Evolutionary conservation across 2,797 vertebrate species (phyloP).

Genomic region (Oreonectes daqikongensis): DNA sequence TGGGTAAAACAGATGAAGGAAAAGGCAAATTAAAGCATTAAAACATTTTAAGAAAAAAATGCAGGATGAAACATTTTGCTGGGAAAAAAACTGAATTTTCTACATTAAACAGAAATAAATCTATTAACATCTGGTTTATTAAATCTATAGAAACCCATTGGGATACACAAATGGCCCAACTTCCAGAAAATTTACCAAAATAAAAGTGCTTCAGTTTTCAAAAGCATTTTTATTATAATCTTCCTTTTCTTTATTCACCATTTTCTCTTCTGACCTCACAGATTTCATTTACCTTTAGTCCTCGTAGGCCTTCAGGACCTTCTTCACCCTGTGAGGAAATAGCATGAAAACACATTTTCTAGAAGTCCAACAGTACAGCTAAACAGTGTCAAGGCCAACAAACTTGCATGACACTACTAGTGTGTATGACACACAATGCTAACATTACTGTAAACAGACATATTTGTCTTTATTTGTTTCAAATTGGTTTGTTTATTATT

Average conservation of each 20-base stretch:
- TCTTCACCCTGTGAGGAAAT: slow-evolving; percentile 76
- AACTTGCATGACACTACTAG: too few relatives aligned
- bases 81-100: neutral
- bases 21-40: too few relatives aligned
- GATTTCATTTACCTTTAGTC: slow-evolving; percentile 81
- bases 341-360: neutral
- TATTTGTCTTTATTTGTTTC: neutral
- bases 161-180: too few relatives aligned
- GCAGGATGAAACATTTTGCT: too few relatives aligned
- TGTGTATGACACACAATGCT: too few relatives aligned
- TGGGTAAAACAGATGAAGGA: too few relatives aligned
- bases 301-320: slow-evolving; percentile 79
- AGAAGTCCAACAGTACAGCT: neutral
- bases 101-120: neutral
- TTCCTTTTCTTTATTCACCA: neutral
- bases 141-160: too few relatives aligned
- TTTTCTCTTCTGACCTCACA: slow-evolving; percentile 28
- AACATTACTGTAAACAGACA: neutral
- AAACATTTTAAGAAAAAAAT: too few relatives aligned
- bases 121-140: too few relatives aligned
- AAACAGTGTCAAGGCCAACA: slow-evolving; percentile 16
- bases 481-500: slow-evolving; percentile 7
- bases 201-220: too few relatives aligned
- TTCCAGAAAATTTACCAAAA: too few relatives aligned
- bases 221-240: too few relatives aligned